Evolutionary conservation across 1,140 invertebrate genomes (phyloP), one percentile per base, ranked within the genome.

Genomic region (Hylaeus volcanicus): DNA sequence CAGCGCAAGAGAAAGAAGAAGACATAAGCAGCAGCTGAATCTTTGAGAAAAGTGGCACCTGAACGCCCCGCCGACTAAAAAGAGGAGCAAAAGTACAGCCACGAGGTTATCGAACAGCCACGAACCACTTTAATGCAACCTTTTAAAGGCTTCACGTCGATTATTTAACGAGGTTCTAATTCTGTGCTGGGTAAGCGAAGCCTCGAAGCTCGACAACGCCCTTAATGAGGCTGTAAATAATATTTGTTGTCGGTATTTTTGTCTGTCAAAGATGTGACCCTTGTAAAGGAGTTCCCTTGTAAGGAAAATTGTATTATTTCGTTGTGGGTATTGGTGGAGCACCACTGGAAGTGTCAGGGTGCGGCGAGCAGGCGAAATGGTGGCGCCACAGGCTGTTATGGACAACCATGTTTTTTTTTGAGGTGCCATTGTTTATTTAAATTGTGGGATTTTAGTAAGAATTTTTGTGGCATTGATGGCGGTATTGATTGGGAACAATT

Each of bases 21-120:
- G 78, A 66, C 68, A 53, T 77, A 51, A 68, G 74, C 79, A 82
- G 90, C 91, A 92, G 91, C 90, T 92, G 91, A 91, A 88, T 87
- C 85, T 82, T 79, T 75, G 82, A 86, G 82, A 81, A 88, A 88
- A 89, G 83, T 86, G 79, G 83, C 91, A 92, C 89, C 91, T 92
- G 90, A 91, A 86, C 65, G 65, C 26, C 64, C 37, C 41, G 39
- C n/a, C 56, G 4, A 53, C 51, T 55, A 73, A 78, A 68, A 61
- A 58, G 51, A 72, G 45, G 43, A 56, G 15, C 53, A 2, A 37
- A 39, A n/a, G 5, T 12, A 2, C 9, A 37, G 60, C 41, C 12
- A 39, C 43, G 15, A 41, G 45, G 82, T 48, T 71, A 14, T 15
- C 39, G 43, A 74, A 65, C 72, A 51, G 37, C 26, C 26, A 75